phyloP scores from a whole-genome alignment of 2,797 vertebrate genomes.

The Zonotrichia albicollis region DNA sequence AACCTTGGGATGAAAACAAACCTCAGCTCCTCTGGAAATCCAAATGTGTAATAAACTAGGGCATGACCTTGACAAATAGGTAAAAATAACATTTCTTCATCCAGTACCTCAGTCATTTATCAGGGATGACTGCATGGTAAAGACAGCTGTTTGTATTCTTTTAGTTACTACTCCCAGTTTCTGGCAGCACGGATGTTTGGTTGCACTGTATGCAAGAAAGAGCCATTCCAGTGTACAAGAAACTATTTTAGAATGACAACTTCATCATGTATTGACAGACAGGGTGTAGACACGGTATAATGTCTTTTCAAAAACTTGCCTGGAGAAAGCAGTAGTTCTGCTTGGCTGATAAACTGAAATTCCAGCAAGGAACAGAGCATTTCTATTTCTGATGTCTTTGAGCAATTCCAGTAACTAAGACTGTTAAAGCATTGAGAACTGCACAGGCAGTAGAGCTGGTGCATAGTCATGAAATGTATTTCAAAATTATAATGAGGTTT shows the following conservation, averaged over 20 bases:
- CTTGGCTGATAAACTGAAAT: slow-evolving; percentile 26
- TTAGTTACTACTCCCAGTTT: background rate
- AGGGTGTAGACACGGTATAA: background rate
- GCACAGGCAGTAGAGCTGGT: background rate
- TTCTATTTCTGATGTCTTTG: slow-evolving; percentile 44
- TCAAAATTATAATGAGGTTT: slow-evolving; percentile 20
- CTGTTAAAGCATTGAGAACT: background rate
- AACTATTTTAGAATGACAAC: background rate
- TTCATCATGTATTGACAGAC: background rate
- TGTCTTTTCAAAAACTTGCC: background rate
- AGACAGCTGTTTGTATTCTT: background rate
- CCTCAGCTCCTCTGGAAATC: background rate
- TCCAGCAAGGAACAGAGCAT: background rate
- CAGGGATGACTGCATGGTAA: accelerated
- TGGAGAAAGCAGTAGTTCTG: slow-evolving; percentile 15
- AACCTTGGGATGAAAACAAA: background rate
- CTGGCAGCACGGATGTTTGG: background rate
- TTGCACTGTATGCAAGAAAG: background rate
- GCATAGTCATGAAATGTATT: background rate
- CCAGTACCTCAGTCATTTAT: background rate
- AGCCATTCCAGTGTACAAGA: background rate
- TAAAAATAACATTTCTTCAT: background rate
- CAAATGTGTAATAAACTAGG: background rate
- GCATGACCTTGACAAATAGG: background rate
- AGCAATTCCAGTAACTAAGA: background rate